Evolutionary conservation across 2,888 invertebrate species (phyloP).

Genomic region (Pyralis farinalis): DNA sequence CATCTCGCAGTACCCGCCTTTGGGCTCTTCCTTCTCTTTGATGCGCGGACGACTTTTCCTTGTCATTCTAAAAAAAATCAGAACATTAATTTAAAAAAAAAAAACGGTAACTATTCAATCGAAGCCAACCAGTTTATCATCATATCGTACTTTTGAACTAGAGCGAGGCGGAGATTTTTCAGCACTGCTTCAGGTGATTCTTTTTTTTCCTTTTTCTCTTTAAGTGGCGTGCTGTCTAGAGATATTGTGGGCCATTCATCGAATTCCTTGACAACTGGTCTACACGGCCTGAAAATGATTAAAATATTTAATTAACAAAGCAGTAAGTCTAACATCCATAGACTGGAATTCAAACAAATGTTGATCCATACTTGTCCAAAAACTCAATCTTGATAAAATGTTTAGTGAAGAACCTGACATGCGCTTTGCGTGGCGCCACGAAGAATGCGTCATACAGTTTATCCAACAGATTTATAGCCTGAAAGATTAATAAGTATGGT

Average conservation of each 20-base stretch:
- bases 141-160: slow-evolving; percentile 52
- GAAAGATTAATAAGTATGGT: slow-evolving; percentile 73
- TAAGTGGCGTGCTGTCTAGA: slow-evolving; percentile 61
- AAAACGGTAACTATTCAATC: neutral
- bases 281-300: slow-evolving; percentile 64
- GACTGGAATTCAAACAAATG: slow-evolving; percentile 32
- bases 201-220: slow-evolving; percentile 53
- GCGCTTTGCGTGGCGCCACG: slow-evolving; percentile 76
- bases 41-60: slow-evolving; percentile 71
- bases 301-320: slow-evolving; percentile 6
- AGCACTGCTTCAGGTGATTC: slow-evolving; percentile 34
- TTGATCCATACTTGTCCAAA: slow-evolving; percentile 80
- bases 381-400: slow-evolving; percentile 88
- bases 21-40: slow-evolving; percentile 62
- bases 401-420: slow-evolving; percentile 83
- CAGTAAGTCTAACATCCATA: slow-evolving; percentile 3
- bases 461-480: slow-evolving; percentile 84
- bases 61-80: slow-evolving; percentile 71
- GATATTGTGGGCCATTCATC: slow-evolving; percentile 82
- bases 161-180: slow-evolving; percentile 30
- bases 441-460: slow-evolving; percentile 83
- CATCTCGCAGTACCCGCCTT: slow-evolving; percentile 89
- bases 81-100: slow-evolving; percentile 3
- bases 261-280: slow-evolving; percentile 84
- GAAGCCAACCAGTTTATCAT: neutral